Evolutionary conservation across 2,888 invertebrate species (phyloP).

Genomic region (Hylaea fasciaria): DNA sequence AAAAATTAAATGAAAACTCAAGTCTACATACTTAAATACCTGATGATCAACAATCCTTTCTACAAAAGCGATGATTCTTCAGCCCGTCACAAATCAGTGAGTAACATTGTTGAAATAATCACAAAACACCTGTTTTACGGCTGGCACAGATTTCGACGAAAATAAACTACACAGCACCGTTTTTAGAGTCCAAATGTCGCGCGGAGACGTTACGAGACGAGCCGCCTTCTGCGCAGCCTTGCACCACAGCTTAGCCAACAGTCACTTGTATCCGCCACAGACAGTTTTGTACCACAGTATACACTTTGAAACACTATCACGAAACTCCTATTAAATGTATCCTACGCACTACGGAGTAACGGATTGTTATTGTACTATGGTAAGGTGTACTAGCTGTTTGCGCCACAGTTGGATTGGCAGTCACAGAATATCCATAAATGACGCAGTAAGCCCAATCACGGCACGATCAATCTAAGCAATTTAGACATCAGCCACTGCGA

Average conservation of each 20-base stretch:
- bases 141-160: slow-evolving; percentile 10
- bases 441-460: no score
- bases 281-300: slow-evolving; percentile 21
- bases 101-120: slow-evolving; percentile 13
- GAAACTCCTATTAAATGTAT: no score
- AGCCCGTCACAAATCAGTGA: slow-evolving; percentile 15
- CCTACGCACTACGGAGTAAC: not conserved
- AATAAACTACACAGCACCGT: slow-evolving; percentile 30
- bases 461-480: no score
- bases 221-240: slow-evolving; percentile 27
- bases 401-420: no score
- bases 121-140: slow-evolving; percentile 21
- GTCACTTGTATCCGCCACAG: slow-evolving; percentile 23
- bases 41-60: not conserved
- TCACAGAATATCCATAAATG: no score
- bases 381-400: not conserved
- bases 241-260: slow-evolving; percentile 19
- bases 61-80: not conserved
- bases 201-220: slow-evolving; percentile 14
- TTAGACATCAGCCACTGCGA: not conserved
- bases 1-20: not conserved
- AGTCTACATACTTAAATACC: slow-evolving; percentile 11
- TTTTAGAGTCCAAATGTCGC: slow-evolving; percentile 24
- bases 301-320: slow-evolving; percentile 2
- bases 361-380: not conserved